phyloP scores from a whole-genome alignment of 2,888 invertebrate species.

The Temnothorax ravouxi region DNA sequence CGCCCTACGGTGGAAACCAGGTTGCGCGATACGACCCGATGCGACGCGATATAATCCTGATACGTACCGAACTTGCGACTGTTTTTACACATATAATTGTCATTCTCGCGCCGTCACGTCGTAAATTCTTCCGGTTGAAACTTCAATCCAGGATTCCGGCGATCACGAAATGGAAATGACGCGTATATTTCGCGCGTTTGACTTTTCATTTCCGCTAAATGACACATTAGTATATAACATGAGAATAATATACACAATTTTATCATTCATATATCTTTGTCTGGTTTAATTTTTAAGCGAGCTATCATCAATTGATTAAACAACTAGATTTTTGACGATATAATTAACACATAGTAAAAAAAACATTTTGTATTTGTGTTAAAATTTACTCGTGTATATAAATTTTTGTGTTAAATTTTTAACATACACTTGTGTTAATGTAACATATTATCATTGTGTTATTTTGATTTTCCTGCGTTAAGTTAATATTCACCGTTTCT shows the following conservation, averaged over 20 bases:
- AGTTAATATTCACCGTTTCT: no score
- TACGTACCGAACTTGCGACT: constrained; percentile 40
- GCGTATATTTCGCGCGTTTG: background rate
- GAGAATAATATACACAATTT: background rate
- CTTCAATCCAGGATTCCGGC: constrained; percentile 6
- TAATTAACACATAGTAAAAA: background rate
- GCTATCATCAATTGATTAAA: background rate
- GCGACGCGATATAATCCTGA: constrained; percentile 33
- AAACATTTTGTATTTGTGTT: no score
- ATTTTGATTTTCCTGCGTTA: no score
- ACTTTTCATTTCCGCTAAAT: background rate
- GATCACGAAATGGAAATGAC: constrained; percentile 3
- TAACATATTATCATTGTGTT: no score
- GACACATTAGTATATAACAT: background rate
- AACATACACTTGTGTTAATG: no score
- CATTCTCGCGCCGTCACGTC: constrained; percentile 42
- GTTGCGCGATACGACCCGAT: constrained; percentile 25
- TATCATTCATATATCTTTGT: background rate
- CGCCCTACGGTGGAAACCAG: constrained; percentile 21
- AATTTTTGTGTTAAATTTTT: background rate
- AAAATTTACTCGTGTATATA: no score
- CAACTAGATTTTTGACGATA: background rate
- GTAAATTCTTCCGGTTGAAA: constrained; percentile 34
- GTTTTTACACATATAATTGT: constrained; percentile 53
- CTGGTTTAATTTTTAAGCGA: background rate